Evolutionary conservation across 2,113 vertebrate genomes (phyloP).

Genomic region (Tetrao urogallus): DNA sequence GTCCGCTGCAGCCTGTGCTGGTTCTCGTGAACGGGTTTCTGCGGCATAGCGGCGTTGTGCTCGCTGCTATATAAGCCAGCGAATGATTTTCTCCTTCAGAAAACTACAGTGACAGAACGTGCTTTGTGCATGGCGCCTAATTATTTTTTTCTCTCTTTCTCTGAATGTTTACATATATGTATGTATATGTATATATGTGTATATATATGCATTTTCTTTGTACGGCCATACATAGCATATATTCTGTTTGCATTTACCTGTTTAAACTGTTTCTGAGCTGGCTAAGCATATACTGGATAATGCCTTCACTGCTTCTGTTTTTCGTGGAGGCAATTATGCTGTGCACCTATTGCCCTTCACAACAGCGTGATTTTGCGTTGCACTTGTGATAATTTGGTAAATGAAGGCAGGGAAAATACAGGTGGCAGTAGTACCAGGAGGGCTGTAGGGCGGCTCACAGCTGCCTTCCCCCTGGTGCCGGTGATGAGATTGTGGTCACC

Average conservation of each 20-base stretch:
- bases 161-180: no score
- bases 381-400: not conserved
- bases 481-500: fast-evolving
- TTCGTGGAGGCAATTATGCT: not conserved
- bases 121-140: not conserved
- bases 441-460: not conserved
- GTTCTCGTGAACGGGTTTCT: not conserved
- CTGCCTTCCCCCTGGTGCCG: not conserved
- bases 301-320: not conserved
- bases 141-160: not conserved
- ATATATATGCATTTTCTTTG: not conserved
- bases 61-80: fast-evolving
- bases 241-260: not conserved
- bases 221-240: fast-evolving
- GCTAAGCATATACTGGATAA: fast-evolving
- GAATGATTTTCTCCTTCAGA: not conserved
- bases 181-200: no score
- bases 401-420: not conserved
- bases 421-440: not conserved
- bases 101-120: not conserved
- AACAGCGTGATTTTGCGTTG: not conserved
- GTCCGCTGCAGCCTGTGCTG: slow-evolving; percentile 4
- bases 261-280: not conserved
- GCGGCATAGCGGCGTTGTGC: not conserved
- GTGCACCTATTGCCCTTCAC: not conserved